Conservation (phyloP, 2,888 invertebrate genomes). For the Tiphia femorata region DNA sequence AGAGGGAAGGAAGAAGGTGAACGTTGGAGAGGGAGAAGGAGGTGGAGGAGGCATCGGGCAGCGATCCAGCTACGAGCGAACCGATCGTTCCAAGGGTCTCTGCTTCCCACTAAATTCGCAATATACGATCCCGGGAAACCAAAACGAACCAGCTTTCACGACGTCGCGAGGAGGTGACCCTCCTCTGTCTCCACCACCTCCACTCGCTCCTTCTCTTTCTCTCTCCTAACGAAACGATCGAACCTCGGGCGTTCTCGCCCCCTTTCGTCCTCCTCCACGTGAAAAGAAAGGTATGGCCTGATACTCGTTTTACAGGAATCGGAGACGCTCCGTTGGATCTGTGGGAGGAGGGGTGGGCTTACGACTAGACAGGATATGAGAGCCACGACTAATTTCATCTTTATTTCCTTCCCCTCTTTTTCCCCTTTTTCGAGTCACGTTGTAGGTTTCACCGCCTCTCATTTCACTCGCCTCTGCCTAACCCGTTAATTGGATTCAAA, state of each 20-base stretch:
- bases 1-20: background rate
- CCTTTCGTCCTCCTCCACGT: conserved; percentile 8
- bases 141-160: conserved; percentile 51
- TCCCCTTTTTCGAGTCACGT: too few relatives aligned
- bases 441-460: too few relatives aligned
- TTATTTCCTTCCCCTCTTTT: too few relatives aligned
- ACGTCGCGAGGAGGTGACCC: conserved; percentile 37
- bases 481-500: too few relatives aligned
- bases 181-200: background rate
- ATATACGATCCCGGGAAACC: conserved; percentile 55
- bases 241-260: conserved; percentile 26
- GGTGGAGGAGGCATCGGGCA: conserved; percentile 35
- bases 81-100: conserved; percentile 54
- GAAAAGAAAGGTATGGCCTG: conserved; percentile 21
- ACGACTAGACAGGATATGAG: too few relatives aligned
- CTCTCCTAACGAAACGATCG: conserved; percentile 45
- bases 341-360: too few relatives aligned
- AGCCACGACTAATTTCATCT: too few relatives aligned
- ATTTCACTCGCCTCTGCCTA: too few relatives aligned
- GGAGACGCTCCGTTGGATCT: too few relatives aligned
- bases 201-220: background rate
- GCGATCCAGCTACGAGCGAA: conserved; percentile 48
- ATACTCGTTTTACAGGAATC: conserved; percentile 18
- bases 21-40: conserved; percentile 4
- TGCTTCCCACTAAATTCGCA: conserved; percentile 55